A percentile compares a stretch with the other conserved stretches of the same genome.
Evolutionary conservation across 1,140 invertebrate species (phyloP).

Genomic region (Dendroctonus ponderosae): DNA sequence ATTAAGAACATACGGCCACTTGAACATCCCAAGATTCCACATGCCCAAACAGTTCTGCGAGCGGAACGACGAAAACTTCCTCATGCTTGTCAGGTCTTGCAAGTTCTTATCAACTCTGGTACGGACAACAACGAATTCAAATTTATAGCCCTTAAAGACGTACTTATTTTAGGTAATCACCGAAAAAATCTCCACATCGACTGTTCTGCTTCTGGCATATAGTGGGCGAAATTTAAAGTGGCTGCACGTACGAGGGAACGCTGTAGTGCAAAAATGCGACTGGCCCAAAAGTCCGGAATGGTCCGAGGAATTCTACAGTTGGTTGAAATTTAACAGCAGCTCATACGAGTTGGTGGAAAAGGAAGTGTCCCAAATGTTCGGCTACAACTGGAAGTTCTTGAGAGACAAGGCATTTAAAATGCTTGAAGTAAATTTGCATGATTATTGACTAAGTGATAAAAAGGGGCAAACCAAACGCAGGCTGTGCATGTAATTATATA

Average conservation of each 20-base stretch:
- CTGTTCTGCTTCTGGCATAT: constrained; percentile 70
- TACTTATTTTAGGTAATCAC: constrained; percentile 61
- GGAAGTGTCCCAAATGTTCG: constrained; percentile 69
- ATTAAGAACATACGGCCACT: constrained; percentile 61
- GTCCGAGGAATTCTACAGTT: constrained; percentile 65
- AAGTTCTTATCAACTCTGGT: constrained; percentile 65
- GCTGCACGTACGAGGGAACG: constrained; percentile 71
- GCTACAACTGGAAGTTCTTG: constrained; percentile 70
- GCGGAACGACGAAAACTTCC: constrained; percentile 62
- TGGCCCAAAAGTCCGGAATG: constrained; percentile 66
- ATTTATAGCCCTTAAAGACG: background rate
- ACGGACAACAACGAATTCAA: constrained; percentile 32
- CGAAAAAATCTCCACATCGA: constrained; percentile 77
- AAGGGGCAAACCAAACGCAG: no score
- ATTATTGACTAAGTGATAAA: constrained; percentile 11
- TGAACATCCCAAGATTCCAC: constrained; percentile 62
- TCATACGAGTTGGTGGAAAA: constrained; percentile 66
- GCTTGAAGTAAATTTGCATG: constrained; percentile 37
- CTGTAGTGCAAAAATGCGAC: constrained; percentile 67
- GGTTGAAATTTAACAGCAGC: constrained; percentile 61
- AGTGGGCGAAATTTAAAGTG: constrained; percentile 63
- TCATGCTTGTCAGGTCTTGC: constrained; percentile 63
- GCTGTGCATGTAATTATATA: no score
- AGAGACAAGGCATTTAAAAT: constrained; percentile 69
- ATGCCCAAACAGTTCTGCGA: constrained; percentile 62